Percentiles rank a stretch among this genome's conserved stretches.
Evolutionary conservation across 1,140 invertebrate species (phyloP).

Genomic region (Ptiloglossa arizonensis): DNA sequence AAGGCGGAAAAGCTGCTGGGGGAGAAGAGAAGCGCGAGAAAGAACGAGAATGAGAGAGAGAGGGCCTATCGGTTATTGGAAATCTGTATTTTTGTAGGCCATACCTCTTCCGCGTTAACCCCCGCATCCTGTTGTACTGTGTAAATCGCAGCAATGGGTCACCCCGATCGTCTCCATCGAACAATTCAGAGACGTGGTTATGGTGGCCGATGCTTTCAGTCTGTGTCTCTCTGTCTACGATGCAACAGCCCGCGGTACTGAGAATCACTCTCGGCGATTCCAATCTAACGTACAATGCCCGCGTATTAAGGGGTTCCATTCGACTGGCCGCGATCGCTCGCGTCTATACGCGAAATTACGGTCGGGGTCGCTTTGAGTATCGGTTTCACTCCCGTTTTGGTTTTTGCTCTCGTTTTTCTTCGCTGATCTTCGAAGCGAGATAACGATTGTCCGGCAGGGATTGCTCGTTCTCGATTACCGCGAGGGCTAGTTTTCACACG

Average conservation of each 20-base stretch:
- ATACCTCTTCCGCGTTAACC: constrained; percentile 65
- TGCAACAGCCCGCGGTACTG: constrained; percentile 11
- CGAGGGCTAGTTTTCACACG: no score
- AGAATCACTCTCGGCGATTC: constrained; percentile 54
- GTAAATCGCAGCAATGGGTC: constrained; percentile 71
- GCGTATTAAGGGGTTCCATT: constrained; percentile 63
- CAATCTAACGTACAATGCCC: constrained; percentile 67
- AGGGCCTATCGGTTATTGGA: constrained; percentile 78
- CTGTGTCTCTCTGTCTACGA: constrained; percentile 19
- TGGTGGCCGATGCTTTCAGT: constrained; percentile 52
- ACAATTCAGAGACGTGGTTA: constrained; percentile 54
- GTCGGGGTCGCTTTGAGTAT: neutral
- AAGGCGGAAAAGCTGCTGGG: constrained; percentile 4
- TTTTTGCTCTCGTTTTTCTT: constrained; percentile 12
- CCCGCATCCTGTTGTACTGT: constrained; percentile 39
- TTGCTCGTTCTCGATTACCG: neutral
- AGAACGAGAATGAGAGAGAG: constrained; percentile 14
- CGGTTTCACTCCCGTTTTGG: constrained; percentile 17
- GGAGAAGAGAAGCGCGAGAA: constrained; percentile 29
- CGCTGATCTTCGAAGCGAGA: constrained; percentile 34
- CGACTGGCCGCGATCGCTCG: constrained; percentile 11
- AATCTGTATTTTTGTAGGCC: constrained; percentile 80
- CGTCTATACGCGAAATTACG: constrained; percentile 38
- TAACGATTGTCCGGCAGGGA: constrained; percentile 6
- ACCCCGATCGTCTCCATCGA: constrained; percentile 66